Evolutionary conservation across 1,140 invertebrate species (phyloP).

Genomic region (Chlorops oryzae): DNA sequence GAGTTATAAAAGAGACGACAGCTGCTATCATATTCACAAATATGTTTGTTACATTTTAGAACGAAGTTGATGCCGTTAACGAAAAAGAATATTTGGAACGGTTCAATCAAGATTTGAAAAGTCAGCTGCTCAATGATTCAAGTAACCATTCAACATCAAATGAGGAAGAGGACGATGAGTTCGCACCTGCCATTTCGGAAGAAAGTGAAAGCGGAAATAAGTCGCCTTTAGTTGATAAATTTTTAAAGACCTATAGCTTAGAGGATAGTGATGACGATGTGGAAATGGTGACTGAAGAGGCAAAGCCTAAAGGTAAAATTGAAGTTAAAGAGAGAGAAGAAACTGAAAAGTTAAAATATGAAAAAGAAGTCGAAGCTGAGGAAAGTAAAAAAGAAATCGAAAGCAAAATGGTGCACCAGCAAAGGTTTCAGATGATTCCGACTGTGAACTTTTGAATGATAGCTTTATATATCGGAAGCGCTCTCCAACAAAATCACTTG

Average conservation of each 20-base stretch:
- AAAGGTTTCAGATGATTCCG: constrained; percentile 14
- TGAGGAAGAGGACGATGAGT: constrained; percentile 24
- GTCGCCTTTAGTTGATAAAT: constrained; percentile 31
- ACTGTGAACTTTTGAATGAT: constrained; percentile 21
- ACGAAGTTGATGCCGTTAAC: constrained; percentile 28
- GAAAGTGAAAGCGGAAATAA: constrained; percentile 16
- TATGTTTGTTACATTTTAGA: constrained; percentile 19
- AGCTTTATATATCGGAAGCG: constrained; percentile 13
- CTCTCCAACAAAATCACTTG: constrained; percentile 18
- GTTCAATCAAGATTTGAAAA: constrained; percentile 36
- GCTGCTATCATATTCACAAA: no score
- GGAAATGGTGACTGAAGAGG: neutral
- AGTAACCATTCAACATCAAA: constrained; percentile 35
- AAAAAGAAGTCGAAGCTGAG: constrained; percentile 13
- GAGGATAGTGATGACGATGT: neutral
- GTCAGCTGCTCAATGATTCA: constrained; percentile 32
- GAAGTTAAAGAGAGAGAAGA: neutral
- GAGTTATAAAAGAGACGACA: no score
- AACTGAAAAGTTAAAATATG: neutral
- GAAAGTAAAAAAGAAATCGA: constrained; percentile 13
- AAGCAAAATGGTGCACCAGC: constrained; percentile 7
- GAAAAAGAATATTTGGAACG: constrained; percentile 30
- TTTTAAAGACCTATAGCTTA: constrained; percentile 21
- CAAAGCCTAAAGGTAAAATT: neutral
- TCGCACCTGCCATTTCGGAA: constrained; percentile 21